Evolutionary conservation across 2,797 vertebrate genomes (phyloP).

Genomic region (Parauchenoglanis ngamensis): DNA sequence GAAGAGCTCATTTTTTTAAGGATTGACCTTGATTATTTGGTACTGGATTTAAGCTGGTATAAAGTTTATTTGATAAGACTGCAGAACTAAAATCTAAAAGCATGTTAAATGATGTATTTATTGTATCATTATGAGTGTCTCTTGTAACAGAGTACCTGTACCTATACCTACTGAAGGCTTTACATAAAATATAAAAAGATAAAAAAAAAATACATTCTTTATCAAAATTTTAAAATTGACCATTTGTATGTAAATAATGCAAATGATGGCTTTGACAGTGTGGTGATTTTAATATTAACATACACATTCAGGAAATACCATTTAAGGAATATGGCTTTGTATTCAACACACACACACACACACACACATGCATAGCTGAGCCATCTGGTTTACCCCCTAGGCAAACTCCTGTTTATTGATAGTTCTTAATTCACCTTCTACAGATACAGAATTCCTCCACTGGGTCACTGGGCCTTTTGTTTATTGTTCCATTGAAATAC

Average conservation of each 20-base stretch:
- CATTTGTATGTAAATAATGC: neutral
- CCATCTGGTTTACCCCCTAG: neutral
- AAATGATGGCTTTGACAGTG: neutral
- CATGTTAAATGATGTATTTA: neutral
- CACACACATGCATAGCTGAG: neutral
- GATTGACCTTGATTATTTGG: neutral
- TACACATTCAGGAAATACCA: neutral
- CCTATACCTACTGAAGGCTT: neutral
- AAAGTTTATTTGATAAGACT: neutral
- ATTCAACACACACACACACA: neutral
- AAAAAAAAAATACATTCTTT: neutral
- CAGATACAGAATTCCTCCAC: neutral
- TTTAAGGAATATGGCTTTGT: neutral
- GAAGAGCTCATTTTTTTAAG: neutral
- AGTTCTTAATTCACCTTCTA: neutral
- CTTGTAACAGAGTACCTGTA: neutral
- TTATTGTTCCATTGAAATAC: neutral
- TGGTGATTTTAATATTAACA: neutral
- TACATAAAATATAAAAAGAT: neutral
- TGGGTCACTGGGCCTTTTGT: neutral
- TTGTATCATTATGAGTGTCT: neutral
- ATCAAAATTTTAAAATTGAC: neutral
- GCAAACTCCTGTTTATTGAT: neutral
- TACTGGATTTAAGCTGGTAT: neutral
- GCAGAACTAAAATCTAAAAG: neutral